Evolutionary conservation across 2,888 invertebrate species (phyloP).

Genomic region (Phengaris alcon): DNA sequence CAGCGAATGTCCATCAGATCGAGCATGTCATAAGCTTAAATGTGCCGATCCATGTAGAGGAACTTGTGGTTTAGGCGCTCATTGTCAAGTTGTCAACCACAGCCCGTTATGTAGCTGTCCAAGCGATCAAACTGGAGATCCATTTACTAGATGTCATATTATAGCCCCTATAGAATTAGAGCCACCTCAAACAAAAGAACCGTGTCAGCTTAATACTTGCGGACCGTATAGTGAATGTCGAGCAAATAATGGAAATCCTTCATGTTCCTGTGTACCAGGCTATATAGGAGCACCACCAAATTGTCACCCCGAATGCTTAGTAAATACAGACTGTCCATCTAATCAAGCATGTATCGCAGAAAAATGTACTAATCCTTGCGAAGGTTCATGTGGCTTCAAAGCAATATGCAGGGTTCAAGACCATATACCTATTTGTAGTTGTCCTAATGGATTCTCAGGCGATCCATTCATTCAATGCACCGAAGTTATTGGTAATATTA

Average conservation of each 20-base stretch:
- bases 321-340: conserved; percentile 88
- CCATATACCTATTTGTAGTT: conserved; percentile 90
- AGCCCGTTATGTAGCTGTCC: conserved; percentile 89
- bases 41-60: conserved; percentile 89
- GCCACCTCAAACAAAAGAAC: conserved; percentile 63
- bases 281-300: conserved; percentile 89
- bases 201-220: conserved; percentile 88
- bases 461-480: conserved; percentile 89
- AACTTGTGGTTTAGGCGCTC: conserved; percentile 84
- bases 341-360: conserved; percentile 89
- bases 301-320: conserved; percentile 90
- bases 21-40: conserved; percentile 87
- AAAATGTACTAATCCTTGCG: conserved; percentile 90
- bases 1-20: conserved; percentile 86
- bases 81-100: conserved; percentile 88
- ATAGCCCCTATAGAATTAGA: conserved; percentile 48
- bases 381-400: conserved; percentile 88
- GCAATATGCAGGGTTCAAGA: conserved; percentile 89
- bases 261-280: conserved; percentile 87
- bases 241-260: conserved; percentile 83
- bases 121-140: conserved; percentile 82
- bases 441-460: conserved; percentile 85
- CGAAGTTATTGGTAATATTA: conserved; percentile 65
- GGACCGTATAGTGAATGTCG: conserved; percentile 90
- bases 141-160: conserved; percentile 77